These are phyloP conservation scores for Nothoprocta pentlandii DNA, from an alignment of 2,113 vertebrate species.

Conservation along the genomic window DNA sequence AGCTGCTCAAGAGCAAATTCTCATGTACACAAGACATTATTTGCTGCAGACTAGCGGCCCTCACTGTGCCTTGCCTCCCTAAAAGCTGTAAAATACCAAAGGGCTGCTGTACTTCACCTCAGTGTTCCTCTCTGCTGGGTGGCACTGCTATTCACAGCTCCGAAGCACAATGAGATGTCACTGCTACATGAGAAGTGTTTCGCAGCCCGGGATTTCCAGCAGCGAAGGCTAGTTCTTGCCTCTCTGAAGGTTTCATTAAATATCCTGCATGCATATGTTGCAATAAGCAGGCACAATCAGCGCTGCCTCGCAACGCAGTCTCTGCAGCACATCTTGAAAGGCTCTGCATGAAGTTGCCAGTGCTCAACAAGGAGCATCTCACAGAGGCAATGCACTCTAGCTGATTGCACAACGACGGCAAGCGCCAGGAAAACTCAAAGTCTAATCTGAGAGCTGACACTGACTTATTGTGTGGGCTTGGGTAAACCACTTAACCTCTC, in stretches of 20 bases:
- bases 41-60: neutral
- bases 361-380: neutral
- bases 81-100: neutral
- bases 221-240: neutral
- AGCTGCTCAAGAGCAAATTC: neutral
- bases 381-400: neutral
- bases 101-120: neutral
- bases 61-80: neutral
- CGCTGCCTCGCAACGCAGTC: neutral
- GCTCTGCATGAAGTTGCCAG: neutral
- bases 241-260: neutral
- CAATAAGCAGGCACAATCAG: neutral
- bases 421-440: conserved; percentile 30
- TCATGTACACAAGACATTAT: fast-evolving
- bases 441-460: conserved; percentile 44
- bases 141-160: neutral
- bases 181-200: neutral
- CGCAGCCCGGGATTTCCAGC: neutral
- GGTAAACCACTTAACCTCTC: conserved; percentile 59
- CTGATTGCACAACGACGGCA: conserved; percentile 18
- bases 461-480: conserved; percentile 45
- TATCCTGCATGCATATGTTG: neutral
- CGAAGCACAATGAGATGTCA: neutral
- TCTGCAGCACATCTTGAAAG: neutral
- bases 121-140: neutral